Evolutionary conservation across 1,140 invertebrate genomes (phyloP).

Genomic region (Colletes latitarsis): DNA sequence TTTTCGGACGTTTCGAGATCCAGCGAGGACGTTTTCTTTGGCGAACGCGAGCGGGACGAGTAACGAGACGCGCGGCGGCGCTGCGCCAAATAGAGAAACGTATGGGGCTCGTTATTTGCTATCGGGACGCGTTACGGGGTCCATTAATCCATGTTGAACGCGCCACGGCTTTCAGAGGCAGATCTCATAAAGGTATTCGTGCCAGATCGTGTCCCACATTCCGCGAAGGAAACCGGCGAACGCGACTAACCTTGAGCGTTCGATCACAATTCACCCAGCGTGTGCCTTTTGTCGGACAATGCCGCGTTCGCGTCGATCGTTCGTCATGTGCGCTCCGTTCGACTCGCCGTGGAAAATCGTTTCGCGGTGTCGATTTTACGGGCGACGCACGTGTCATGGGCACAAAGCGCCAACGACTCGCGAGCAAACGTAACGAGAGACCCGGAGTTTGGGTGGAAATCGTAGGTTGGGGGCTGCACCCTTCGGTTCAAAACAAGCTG

Average conservation of each 20-base stretch:
- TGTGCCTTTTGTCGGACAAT: neutral
- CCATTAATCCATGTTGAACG: slow-evolving; percentile 24
- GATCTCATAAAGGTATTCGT: slow-evolving; percentile 28
- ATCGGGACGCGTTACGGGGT: slow-evolving; percentile 8
- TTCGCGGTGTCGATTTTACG: neutral
- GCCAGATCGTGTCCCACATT: slow-evolving; percentile 35
- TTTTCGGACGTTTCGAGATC: neutral
- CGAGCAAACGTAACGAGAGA: too few relatives aligned
- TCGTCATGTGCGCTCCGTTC: neutral
- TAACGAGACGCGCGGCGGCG: neutral
- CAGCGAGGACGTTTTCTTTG: too few relatives aligned
- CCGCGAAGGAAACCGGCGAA: slow-evolving; percentile 18
- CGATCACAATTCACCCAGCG: neutral
- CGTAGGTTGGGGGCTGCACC: too few relatives aligned
- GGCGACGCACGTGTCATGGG: neutral
- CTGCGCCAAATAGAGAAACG: slow-evolving; percentile 28
- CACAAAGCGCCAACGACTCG: neutral
- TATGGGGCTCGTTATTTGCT: slow-evolving; percentile 25
- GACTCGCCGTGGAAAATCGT: neutral
- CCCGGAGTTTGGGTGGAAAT: neutral
- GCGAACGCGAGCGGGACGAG: neutral
- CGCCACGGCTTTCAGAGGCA: neutral
- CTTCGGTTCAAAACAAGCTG: slow-evolving; percentile 13
- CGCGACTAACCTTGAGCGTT: slow-evolving; percentile 1
- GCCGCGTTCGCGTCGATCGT: neutral